These are phyloP conservation scores for Sander lucioperca DNA, from an alignment of 2,113 vertebrate genomes.

Conservation along the genomic window DNA sequence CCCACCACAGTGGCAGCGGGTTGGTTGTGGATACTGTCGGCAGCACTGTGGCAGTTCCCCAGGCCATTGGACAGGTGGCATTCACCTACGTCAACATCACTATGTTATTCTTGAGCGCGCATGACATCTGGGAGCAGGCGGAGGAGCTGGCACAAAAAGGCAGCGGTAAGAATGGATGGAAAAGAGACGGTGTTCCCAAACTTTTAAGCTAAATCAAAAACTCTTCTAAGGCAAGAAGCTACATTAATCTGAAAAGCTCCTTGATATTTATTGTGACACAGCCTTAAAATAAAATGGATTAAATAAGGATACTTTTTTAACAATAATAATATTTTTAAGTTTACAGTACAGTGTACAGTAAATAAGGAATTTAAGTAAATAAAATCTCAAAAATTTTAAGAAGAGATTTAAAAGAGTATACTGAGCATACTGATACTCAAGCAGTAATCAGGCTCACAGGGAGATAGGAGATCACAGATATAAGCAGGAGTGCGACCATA, in stretches of 20 bases:
- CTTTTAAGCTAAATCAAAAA: background rate
- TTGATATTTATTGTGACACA: background rate
- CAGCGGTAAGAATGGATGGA: conserved; percentile 83
- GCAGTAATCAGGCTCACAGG: too few relatives aligned
- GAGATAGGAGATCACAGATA: too few relatives aligned
- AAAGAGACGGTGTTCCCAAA: background rate
- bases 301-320: too few relatives aligned
- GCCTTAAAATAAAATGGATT: background rate
- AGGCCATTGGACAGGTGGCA: conserved; percentile 87
- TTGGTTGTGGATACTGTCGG: background rate
- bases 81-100: conserved; percentile 93
- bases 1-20: conserved; percentile 72
- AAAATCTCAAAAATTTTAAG: background rate
- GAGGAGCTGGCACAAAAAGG: conserved; percentile 86
- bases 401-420: background rate
- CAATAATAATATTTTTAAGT: too few relatives aligned
- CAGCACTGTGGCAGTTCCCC: conserved; percentile 83
- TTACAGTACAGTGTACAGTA: too few relatives aligned
- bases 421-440: background rate
- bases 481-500: too few relatives aligned
- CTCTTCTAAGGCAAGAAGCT: background rate
- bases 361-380: too few relatives aligned
- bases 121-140: conserved; percentile 93
- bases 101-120: conserved; percentile 88
- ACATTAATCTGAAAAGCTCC: background rate